Conservation (phyloP, 2,113 vertebrate genomes). For the Pseudopodoces humilis region DNA sequence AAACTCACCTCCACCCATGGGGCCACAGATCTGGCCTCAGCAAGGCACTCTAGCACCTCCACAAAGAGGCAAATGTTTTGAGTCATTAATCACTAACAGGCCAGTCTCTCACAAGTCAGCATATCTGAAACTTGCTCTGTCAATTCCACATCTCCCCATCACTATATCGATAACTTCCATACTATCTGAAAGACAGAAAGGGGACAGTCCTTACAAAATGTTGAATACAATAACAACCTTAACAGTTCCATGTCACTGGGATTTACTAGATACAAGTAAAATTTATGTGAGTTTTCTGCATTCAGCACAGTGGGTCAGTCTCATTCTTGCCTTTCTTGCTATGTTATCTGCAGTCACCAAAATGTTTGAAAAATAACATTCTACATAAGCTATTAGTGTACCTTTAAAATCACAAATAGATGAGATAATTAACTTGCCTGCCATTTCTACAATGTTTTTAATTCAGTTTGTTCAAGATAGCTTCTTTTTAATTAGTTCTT, state of each 20-base stretch:
- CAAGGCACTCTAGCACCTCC: background rate
- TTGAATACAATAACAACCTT: background rate
- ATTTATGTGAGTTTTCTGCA: background rate
- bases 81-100: background rate
- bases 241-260: background rate
- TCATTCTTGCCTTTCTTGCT: background rate
- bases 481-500: constrained; percentile 66
- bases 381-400: background rate
- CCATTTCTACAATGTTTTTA: background rate
- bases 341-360: background rate
- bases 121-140: background rate
- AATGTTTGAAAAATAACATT: background rate
- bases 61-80: background rate
- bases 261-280: background rate
- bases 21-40: background rate
- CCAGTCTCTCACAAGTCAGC: background rate
- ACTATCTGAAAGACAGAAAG: background rate
- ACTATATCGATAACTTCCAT: background rate
- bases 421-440: constrained; percentile 42
- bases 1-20: background rate
- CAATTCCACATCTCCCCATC: background rate
- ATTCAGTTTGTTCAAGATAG: constrained; percentile 5
- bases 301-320: background rate
- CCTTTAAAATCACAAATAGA: background rate
- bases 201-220: background rate